phyloP scores from a whole-genome alignment of 2,888 invertebrate genomes.

The Coelogynopora nodosa region DNA sequence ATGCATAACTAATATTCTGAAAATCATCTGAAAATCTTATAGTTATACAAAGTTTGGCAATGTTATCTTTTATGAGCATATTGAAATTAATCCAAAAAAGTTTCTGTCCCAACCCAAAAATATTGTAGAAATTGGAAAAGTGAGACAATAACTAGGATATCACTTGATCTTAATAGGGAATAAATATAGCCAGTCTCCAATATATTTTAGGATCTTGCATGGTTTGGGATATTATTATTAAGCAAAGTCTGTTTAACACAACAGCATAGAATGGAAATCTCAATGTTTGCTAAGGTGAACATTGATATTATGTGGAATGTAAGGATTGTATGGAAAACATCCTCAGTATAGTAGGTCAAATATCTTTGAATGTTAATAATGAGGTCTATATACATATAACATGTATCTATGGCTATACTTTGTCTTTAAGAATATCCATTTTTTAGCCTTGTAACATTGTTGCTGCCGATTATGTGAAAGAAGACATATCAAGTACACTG shows the following conservation, averaged over 20 bases:
- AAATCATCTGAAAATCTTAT: constrained; percentile 11
- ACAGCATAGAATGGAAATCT: neutral
- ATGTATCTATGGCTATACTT: too few relatives aligned
- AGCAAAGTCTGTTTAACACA: neutral
- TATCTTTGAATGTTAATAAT: constrained; percentile 15
- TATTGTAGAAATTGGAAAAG: neutral
- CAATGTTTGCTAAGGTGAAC: neutral
- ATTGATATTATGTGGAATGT: neutral
- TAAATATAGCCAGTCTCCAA: constrained; percentile 1
- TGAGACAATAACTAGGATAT: neutral
- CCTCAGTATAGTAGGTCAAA: constrained; percentile 4
- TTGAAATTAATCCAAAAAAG: neutral
- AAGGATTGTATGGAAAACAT: neutral
- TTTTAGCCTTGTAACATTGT: neutral
- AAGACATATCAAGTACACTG: neutral
- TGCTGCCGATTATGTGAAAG: neutral
- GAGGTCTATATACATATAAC: neutral
- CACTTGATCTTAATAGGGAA: constrained; percentile 4
- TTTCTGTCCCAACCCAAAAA: neutral
- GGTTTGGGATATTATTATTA: neutral
- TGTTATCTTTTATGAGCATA: neutral
- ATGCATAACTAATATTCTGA: too few relatives aligned
- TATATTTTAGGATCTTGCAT: constrained; percentile 16
- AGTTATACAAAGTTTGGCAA: constrained; percentile 15
- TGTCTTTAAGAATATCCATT: constrained; percentile 9